Conservation (phyloP, 2,888 invertebrate genomes). For the Catocala nupta region DNA sequence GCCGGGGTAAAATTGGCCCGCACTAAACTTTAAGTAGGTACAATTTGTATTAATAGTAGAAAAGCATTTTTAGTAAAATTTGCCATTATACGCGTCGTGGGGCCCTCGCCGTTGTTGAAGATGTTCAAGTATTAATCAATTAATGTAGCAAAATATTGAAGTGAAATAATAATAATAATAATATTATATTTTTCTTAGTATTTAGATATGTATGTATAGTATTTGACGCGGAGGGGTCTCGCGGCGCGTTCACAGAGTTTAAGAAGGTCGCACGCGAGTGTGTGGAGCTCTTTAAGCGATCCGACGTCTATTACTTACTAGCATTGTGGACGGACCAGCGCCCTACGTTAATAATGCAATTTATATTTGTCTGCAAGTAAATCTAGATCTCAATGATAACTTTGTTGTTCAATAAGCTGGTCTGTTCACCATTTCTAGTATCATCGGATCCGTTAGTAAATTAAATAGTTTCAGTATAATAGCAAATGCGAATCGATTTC, state of each 20-base stretch:
- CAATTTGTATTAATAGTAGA: constrained; percentile 71
- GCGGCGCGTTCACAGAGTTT: constrained; percentile 40
- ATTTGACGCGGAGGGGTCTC: constrained; percentile 47
- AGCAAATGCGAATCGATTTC: constrained; percentile 63
- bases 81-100: constrained; percentile 61
- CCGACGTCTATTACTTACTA: constrained; percentile 29
- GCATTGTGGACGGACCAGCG: constrained; percentile 38
- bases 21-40: constrained; percentile 75
- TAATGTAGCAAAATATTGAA: constrained; percentile 66
- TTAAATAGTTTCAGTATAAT: constrained; percentile 68
- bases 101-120: constrained; percentile 54
- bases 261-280: constrained; percentile 34
- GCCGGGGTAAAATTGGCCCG: constrained; percentile 42
- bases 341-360: constrained; percentile 17
- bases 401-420: constrained; percentile 20
- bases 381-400: constrained; percentile 10
- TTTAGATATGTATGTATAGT: constrained; percentile 65
- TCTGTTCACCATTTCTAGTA: constrained; percentile 34
- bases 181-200: constrained; percentile 74
- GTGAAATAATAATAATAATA: constrained; percentile 58
- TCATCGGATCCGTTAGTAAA: constrained; percentile 52
- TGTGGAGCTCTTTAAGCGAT: constrained; percentile 37
- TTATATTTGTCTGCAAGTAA: constrained; percentile 27
- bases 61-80: constrained; percentile 67
- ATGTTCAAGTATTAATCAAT: constrained; percentile 68